Evolutionary conservation across 2,113 vertebrate genomes (phyloP).

Genomic region (Petaurus breviceps): DNA sequence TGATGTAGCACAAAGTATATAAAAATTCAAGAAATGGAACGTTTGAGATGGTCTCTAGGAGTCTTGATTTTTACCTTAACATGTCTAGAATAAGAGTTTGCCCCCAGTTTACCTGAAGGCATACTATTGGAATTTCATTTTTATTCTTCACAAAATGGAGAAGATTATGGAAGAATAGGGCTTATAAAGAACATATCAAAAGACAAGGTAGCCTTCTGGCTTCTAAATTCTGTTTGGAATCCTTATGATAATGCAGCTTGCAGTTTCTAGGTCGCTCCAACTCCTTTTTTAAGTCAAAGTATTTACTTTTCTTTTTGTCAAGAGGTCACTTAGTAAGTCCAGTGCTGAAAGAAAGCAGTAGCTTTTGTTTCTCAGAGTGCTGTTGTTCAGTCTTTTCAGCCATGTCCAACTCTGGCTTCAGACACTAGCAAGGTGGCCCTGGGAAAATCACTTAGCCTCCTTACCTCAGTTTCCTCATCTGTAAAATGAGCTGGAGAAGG

Average conservation of each 20-base stretch:
- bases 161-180: neutral
- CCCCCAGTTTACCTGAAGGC: neutral
- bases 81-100: neutral
- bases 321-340: neutral
- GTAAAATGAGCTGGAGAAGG: neutral
- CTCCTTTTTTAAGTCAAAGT: neutral
- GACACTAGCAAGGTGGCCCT: neutral
- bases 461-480: neutral
- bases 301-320: neutral
- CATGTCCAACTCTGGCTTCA: neutral
- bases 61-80: neutral
- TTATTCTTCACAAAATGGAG: constrained; percentile 39
- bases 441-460: neutral
- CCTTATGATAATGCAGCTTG: neutral
- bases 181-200: constrained; percentile 33
- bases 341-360: neutral
- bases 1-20: neutral
- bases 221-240: constrained; percentile 4
- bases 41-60: neutral
- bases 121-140: neutral
- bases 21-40: neutral
- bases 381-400: neutral
- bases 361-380: neutral
- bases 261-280: neutral
- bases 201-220: neutral